Percentiles rank a stretch among this genome's conserved stretches.
Evolutionary conservation across 2,888 invertebrate species (phyloP).

Genomic region (Cosmia trapezina): DNA sequence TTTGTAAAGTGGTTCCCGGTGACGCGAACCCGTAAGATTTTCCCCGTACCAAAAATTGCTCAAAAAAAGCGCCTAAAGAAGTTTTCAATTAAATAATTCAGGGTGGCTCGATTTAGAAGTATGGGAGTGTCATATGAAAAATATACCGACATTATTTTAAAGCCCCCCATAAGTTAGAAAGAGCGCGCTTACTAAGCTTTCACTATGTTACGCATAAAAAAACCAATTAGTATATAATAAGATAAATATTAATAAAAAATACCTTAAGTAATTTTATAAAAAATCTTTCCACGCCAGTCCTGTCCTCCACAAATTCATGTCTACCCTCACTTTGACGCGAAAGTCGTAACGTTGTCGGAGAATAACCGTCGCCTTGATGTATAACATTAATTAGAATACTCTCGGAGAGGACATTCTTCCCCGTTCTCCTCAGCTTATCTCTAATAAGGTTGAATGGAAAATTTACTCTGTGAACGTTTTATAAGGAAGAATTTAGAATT

Average conservation of each 20-base stretch:
- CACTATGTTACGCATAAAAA: background rate
- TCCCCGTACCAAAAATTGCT: too few relatives aligned
- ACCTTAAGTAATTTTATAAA: background rate
- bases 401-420: slow-evolving; percentile 70
- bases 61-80: too few relatives aligned
- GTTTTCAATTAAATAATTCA: too few relatives aligned
- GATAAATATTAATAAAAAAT: background rate
- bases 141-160: too few relatives aligned
- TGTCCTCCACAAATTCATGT: slow-evolving; percentile 20
- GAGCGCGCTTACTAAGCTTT: background rate
- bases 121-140: too few relatives aligned
- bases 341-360: slow-evolving; percentile 50
- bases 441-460: slow-evolving; percentile 64
- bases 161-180: too few relatives aligned
- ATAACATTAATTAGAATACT: slow-evolving; percentile 76
- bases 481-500: slow-evolving; percentile 36
- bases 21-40: too few relatives aligned
- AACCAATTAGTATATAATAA: background rate
- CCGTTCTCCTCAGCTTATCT: slow-evolving; percentile 62
- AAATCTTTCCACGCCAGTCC: background rate
- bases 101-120: too few relatives aligned
- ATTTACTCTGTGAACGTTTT: slow-evolving; percentile 58
- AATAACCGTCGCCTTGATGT: slow-evolving; percentile 67
- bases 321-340: slow-evolving; percentile 45
- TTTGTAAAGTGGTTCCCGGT: too few relatives aligned